Conservation (phyloP, 2,797 vertebrate species). For the Miichthys miiuy region DNA sequence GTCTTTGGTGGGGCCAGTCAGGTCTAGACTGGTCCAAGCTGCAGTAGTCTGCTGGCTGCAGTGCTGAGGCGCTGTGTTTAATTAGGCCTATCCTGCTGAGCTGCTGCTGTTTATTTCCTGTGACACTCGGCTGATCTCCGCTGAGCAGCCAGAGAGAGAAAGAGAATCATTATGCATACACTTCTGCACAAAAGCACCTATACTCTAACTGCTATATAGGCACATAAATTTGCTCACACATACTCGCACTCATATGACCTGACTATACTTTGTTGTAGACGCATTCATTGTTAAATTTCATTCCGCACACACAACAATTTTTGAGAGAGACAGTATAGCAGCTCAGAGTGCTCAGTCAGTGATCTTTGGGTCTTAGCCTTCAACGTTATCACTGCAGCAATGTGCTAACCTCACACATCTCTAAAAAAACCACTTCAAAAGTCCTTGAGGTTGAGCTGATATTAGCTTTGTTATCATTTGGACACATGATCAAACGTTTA, state of each 20-base stretch:
- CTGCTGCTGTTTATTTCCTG: constrained; percentile 83
- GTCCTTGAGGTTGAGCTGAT: constrained; percentile 12
- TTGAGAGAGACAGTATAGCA: constrained; percentile 38
- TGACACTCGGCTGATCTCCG: constrained; percentile 76
- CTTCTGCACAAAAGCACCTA: constrained; percentile 41
- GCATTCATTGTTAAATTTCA: constrained; percentile 45
- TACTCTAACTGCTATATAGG: constrained; percentile 35
- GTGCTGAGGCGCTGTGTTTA: constrained; percentile 77
- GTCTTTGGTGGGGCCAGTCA: constrained; percentile 58
- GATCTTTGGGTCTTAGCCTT: constrained; percentile 45
- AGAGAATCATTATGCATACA: constrained; percentile 64
- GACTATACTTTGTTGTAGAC: constrained; percentile 8
- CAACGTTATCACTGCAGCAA: constrained; percentile 39
- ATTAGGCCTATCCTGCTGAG: constrained; percentile 83
- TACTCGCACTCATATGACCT: constrained; percentile 13
- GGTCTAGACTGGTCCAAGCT: constrained; percentile 73
- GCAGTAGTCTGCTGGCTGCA: constrained; percentile 66
- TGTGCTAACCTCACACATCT: constrained; percentile 19
- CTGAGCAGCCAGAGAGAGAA: constrained; percentile 63
- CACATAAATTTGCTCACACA: constrained; percentile 26
- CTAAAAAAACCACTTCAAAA: constrained; percentile 11
- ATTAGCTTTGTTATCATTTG: constrained; percentile 20
- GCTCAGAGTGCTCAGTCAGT: constrained; percentile 39
- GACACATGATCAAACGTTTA: constrained; percentile 16
- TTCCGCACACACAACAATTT: constrained; percentile 53